Evolutionary conservation across 2,113 vertebrate genomes (phyloP).

Genomic region (Prolemur simus): DNA sequence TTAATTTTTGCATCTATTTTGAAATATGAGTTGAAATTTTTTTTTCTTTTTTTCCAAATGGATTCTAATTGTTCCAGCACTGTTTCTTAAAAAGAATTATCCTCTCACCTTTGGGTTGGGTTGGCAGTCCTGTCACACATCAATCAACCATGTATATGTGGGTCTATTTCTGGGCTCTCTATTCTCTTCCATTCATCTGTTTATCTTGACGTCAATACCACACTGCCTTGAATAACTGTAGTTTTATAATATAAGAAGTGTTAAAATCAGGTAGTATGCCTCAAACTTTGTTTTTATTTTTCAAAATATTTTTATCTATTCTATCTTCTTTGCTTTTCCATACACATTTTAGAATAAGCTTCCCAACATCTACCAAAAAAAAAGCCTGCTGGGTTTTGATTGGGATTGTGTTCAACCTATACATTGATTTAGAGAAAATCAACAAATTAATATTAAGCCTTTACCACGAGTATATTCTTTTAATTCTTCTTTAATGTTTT

Average conservation of each 20-base stretch:
- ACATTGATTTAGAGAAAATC: not conserved
- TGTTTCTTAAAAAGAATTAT: not conserved
- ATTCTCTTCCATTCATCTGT: not conserved
- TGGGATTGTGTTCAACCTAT: not conserved
- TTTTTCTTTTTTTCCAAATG: not conserved
- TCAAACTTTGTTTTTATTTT: not conserved
- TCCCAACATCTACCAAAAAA: not conserved
- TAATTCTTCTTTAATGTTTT: not conserved
- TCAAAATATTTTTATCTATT: not conserved
- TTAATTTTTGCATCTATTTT: not conserved
- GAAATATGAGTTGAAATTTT: not conserved
- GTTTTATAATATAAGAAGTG: not conserved
- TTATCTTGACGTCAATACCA: not conserved
- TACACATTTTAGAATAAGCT: not conserved
- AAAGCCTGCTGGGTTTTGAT: not conserved
- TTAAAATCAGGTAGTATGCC: not conserved
- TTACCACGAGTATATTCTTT: not conserved
- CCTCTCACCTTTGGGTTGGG: not conserved
- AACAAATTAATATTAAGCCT: not conserved
- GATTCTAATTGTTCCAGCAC: not conserved
- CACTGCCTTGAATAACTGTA: not conserved
- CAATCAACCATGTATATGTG: not conserved
- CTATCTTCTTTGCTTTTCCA: not conserved
- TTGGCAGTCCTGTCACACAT: not conserved
- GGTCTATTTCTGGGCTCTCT: not conserved